Percentiles rank a stretch among this genome's conserved stretches.
Conservation (phyloP, 2,888 invertebrate species). For the Synanthedon myopaeformis region DNA sequence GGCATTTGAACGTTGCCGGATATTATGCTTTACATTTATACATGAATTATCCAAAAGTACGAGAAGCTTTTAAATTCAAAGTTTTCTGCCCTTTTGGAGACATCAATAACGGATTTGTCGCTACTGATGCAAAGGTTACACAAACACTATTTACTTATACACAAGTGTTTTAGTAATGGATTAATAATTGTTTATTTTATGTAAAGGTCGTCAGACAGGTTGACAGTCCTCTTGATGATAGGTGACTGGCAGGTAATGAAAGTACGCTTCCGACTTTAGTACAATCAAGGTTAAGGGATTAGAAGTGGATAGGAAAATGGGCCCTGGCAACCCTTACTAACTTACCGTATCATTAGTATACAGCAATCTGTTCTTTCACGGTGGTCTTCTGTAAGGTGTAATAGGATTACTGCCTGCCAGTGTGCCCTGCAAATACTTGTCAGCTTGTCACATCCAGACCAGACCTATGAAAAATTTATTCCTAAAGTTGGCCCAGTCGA, state of each 20-base stretch:
- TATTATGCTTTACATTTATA: conserved; percentile 3
- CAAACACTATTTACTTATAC: neutral
- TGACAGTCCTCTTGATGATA: neutral
- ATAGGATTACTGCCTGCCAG: no score
- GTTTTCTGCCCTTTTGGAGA: conserved; percentile 6
- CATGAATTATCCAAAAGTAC: neutral
- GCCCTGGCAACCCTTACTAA: neutral
- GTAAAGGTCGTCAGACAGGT: neutral
- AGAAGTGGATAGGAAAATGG: neutral
- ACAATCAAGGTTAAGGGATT: neutral
- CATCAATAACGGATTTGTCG: conserved; percentile 1
- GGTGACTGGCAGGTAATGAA: neutral
- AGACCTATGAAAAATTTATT: no score
- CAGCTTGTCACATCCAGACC: no score
- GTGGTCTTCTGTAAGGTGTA: neutral
- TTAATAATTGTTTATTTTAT: neutral
- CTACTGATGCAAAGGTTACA: neutral
- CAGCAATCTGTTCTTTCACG: neutral
- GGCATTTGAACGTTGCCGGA: conserved; percentile 4
- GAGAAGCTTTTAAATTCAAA: conserved; percentile 1
- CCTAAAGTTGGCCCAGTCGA: no score
- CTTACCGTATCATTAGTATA: neutral
- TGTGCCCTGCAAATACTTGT: no score
- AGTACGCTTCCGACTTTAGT: neutral
- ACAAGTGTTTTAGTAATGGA: neutral